Evolutionary conservation across 1,140 invertebrate species (phyloP).

Genomic region (Meloidogyne floridensis): DNA sequence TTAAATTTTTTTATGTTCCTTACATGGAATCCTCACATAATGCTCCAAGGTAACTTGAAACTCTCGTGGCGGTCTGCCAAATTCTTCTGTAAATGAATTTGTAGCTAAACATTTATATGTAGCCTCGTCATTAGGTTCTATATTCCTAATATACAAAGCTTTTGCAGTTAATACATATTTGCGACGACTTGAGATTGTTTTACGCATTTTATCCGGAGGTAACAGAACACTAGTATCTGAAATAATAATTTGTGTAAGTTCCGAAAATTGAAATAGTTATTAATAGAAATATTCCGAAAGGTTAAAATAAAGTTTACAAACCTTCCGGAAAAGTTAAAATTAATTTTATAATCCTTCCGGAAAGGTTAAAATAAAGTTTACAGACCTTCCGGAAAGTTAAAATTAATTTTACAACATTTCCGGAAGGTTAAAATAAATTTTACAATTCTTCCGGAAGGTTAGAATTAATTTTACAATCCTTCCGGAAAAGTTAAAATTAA

Average conservation of each 20-base stretch:
- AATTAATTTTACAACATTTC: no score
- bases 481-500: neutral
- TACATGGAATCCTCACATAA: slow-evolving; percentile 9
- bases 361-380: neutral
- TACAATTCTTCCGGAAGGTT: neutral
- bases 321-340: neutral
- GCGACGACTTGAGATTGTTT: neutral
- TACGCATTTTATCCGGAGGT: neutral
- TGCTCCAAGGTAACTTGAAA: neutral
- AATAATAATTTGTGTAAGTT: neutral
- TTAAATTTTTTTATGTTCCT: neutral
- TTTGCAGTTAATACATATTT: slow-evolving; percentile 18
- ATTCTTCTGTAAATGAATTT: neutral
- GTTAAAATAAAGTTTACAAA: neutral
- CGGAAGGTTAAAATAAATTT: neutral
- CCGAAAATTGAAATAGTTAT: neutral
- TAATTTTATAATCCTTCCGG: neutral
- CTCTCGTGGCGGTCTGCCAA: neutral
- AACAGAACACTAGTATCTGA: neutral
- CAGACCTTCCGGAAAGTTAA: no score
- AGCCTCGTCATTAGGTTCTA: slow-evolving; percentile 3
- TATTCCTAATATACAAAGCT: slow-evolving; percentile 3
- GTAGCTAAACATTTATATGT: slow-evolving; percentile 24
- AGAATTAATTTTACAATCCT: neutral
- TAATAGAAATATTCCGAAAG: neutral